Conservation (phyloP, 2,888 invertebrate genomes). For the Nezara viridula region DNA sequence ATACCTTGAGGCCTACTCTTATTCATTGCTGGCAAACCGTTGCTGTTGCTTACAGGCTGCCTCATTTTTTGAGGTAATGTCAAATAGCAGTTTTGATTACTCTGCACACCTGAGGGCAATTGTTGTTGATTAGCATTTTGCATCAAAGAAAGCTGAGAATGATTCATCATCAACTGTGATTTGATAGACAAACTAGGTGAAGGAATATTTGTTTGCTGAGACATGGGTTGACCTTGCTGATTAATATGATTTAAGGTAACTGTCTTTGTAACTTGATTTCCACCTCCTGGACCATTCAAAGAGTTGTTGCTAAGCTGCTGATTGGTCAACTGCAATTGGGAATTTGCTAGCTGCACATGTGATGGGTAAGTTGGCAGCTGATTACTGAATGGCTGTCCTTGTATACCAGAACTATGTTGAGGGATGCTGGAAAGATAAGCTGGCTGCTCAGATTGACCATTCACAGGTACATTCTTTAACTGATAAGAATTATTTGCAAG, state of each 20-base stretch:
- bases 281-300: conserved; percentile 51
- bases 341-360: conserved; percentile 17
- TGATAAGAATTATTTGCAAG: conserved; percentile 20
- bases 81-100: conserved; percentile 62
- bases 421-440: conserved; percentile 10
- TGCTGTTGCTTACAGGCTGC: conserved; percentile 40
- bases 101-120: background rate
- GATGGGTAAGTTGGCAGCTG: conserved; percentile 52
- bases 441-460: conserved; percentile 45
- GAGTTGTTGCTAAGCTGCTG: conserved; percentile 34
- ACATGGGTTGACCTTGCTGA: conserved; percentile 2
- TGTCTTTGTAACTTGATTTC: conserved; percentile 5
- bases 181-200: conserved; percentile 63
- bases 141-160: conserved; percentile 49
- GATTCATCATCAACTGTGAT: conserved; percentile 59
- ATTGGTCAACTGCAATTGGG: background rate
- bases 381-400: conserved; percentile 45
- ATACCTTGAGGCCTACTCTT: conserved; percentile 65
- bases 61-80: conserved; percentile 63
- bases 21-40: conserved; percentile 43
- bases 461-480: conserved; percentile 7
- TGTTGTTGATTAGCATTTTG: conserved; percentile 42
- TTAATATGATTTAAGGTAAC: background rate
- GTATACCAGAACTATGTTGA: conserved; percentile 29
- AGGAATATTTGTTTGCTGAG: conserved; percentile 55